Base-by-base conservation (phyloP, 1,140 invertebrate genomes). In the Phymastichus coffea region DNA sequence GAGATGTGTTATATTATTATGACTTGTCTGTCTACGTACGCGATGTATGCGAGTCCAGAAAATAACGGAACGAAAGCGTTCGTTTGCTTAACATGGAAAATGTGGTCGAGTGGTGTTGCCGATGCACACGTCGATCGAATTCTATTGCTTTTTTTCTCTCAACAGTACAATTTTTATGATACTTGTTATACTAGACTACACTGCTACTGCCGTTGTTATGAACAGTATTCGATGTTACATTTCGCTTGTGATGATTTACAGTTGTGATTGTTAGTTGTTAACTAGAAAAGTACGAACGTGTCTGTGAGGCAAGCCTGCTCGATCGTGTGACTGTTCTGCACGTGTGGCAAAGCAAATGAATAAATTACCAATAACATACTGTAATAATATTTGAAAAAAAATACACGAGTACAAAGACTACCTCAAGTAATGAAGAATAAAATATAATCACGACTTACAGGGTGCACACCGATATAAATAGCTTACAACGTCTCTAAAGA, bases 371-470 rank as follows among this genome's bases (percentile, higher is more conserved):
- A 17, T 37, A 43, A 3, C 17, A 20, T 43, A 20, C 20, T 10
- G 15, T 2, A 10, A 3, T 19, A 19, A 43, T 43, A 15, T n/a
- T n/a, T 48, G 14, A 28, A 12, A 1, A 60, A 72, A 69, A 69
- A 72, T 48, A 66, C 62, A 72, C 66, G 70, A 77, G 75, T 78
- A 78, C 76, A 79, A 78, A 77, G 75, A 61, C 72, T 79, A 78
- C 76, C 76, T 79, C 76, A 78, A 68, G 71, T 38, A 43, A 58
- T 35, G 17, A 26, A n/a, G 23, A 49, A 30, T 17, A 4, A 56
- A 35, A 43, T 37, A 58, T 49, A 55, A 35, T 56, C 69, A 77
- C 70, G 66, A 76, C 67, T 71, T 75, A 79, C 76, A 79, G 75
- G 75, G 77, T 77, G 76, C 73, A 71, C 70, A 67, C n/a, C n/a